A percentile compares a stretch with the other conserved stretches of the same genome.
Conservation (phyloP, 2,113 vertebrate genomes). For the Passer domesticus region DNA sequence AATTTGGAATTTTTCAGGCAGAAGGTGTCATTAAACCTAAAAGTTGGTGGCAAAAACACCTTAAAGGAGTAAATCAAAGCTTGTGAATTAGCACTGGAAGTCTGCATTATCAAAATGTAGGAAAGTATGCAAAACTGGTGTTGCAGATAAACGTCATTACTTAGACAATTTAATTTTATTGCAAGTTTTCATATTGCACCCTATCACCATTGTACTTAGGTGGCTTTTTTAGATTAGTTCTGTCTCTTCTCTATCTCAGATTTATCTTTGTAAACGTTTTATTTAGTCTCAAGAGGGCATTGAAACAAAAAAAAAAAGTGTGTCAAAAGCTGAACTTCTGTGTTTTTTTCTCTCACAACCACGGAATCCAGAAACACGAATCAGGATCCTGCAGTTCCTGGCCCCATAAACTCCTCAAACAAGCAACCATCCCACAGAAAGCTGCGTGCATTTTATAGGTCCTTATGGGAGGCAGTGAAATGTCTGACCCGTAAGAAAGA, state of each 20-base stretch:
- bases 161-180: neutral
- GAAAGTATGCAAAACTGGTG: neutral
- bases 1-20: neutral
- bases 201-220: neutral
- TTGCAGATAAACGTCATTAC: neutral
- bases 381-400: neutral
- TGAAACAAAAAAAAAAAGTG: neutral
- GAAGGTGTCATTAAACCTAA: neutral
- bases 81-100: neutral
- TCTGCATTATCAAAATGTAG: neutral
- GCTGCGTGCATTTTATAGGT: neutral
- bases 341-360: neutral
- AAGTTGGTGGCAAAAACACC: neutral
- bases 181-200: neutral
- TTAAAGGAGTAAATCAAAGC: neutral
- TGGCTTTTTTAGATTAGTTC: neutral
- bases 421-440: neutral
- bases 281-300: neutral
- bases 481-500: neutral
- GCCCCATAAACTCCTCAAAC: fast-evolving
- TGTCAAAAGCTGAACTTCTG: neutral
- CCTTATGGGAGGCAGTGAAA: neutral
- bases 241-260: neutral
- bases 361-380: neutral
- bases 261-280: neutral